Conservation (phyloP, 2,888 invertebrate genomes). For the Drosophila fungiperda region DNA sequence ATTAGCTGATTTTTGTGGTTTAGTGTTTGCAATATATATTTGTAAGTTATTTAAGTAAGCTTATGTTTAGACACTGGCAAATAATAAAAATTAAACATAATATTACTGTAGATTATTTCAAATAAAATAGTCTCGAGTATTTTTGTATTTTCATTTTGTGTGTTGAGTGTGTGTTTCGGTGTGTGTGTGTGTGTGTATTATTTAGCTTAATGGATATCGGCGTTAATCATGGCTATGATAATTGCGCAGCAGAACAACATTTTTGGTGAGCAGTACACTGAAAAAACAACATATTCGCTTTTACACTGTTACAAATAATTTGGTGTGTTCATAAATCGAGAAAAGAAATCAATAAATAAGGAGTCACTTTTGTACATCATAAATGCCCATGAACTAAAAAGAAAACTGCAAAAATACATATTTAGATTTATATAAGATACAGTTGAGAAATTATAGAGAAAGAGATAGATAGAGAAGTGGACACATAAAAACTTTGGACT, state of each 20-base stretch:
- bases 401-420: slow-evolving; percentile 35
- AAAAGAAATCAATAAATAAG: slow-evolving; percentile 30
- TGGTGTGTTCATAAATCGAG: slow-evolving; percentile 51
- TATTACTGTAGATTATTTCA: background rate
- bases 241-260: slow-evolving; percentile 75
- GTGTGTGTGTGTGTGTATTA: slow-evolving; percentile 32
- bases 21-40: slow-evolving; percentile 35
- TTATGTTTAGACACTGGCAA: slow-evolving; percentile 59
- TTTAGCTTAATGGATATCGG: slow-evolving; percentile 78
- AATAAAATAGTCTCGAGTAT: background rate
- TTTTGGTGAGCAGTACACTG: slow-evolving; percentile 78
- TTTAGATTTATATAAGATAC: slow-evolving; percentile 8
- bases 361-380: slow-evolving; percentile 16
- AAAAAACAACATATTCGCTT: slow-evolving; percentile 80
- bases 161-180: slow-evolving; percentile 34
- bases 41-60: slow-evolving; percentile 33
- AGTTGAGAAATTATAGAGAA: slow-evolving; percentile 13
- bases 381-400: slow-evolving; percentile 11
- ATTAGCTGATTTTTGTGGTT: slow-evolving; percentile 43
- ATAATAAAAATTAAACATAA: slow-evolving; percentile 36
- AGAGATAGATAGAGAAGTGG: slow-evolving; percentile 10
- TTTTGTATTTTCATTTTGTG: background rate
- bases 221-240: slow-evolving; percentile 73
- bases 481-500: slow-evolving; percentile 35
- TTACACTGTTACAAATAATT: slow-evolving; percentile 77